Base-by-base conservation (phyloP, 92 coral and sea anemone species). In the Palythoa grandiflora region DNA sequence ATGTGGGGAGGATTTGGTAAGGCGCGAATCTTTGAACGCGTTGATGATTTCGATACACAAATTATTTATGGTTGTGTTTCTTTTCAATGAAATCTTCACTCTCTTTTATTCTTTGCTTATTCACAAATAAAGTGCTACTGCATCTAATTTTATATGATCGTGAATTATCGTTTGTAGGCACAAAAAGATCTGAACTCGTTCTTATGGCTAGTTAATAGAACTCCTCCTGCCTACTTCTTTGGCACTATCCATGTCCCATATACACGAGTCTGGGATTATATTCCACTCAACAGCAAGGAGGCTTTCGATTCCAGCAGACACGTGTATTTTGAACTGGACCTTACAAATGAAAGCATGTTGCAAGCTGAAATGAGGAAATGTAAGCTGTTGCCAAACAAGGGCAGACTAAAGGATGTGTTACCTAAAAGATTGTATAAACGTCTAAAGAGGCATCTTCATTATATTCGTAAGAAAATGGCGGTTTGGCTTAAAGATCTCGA, bases 171-270 rank as follows among this genome's bases (percentile, higher is more conserved):
- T 92, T 94, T 91, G 61, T 87, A 95, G 98, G 89, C 93, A 3
- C 94, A 92, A 87, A 91, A 90, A 84, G 91, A 95, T 38, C 78
- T 91, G 79, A 97, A 97, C 88, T 97, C 99, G 52, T 97, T 97
- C 86, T 84, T 97, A 47, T 97, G 99, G 99, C 79, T 93, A 52
- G 88, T 97, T 73, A 90, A 89, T 71, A 75, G 99, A 53, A 88
- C 88, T 75, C 99, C 99, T 0, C 99, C 99, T 1, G 98, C 98
- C 2, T 97, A 97, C 73, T 97, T 97, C 86, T 97, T 94, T 73
- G 99, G 99, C 2, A 97, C 99, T 1, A 97, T 97, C 15, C 99
- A 97, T 76, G 99, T 97, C 13, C 99, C 99, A 0, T 97, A 97
- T 73, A 97, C 99, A 3, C 88, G 98, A 76, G 99, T 97, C 38